Conservation (phyloP, 2,797 vertebrate genomes). For the Sebastes minor region DNA sequence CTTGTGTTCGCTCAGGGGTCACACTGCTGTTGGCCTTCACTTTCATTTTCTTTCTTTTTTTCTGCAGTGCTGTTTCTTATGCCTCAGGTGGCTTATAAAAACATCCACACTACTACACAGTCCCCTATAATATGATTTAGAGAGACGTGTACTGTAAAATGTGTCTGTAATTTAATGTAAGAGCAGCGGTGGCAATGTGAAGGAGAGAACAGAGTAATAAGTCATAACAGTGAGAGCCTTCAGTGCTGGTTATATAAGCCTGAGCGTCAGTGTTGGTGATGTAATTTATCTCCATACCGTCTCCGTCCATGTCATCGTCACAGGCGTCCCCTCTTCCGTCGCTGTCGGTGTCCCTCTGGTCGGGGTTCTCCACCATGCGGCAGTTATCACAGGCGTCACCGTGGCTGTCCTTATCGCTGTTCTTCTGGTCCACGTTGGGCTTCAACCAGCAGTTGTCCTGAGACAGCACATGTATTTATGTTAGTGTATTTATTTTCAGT, state of each 20-base stretch:
- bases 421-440: constrained; percentile 92
- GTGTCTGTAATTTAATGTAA: constrained; percentile 1
- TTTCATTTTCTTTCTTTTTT: constrained; percentile 10
- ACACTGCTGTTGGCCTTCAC: constrained; percentile 32
- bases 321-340: constrained; percentile 95
- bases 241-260: constrained; percentile 53
- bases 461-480: neutral
- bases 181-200: neutral
- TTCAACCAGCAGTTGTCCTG: constrained; percentile 96
- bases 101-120: neutral
- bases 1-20: constrained; percentile 48
- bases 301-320: constrained; percentile 98
- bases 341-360: constrained; percentile 94
- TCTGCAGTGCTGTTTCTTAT: constrained; percentile 16
- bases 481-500: neutral
- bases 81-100: constrained; percentile 17
- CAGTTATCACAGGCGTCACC: constrained; percentile 99
- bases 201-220: constrained; percentile 20
- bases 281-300: constrained; percentile 82
- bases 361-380: constrained; percentile 88
- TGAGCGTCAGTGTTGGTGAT: constrained; percentile 33
- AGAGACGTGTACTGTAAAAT: neutral
- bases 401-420: constrained; percentile 93
- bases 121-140: neutral
- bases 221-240: constrained; percentile 19